Base-by-base conservation (phyloP, 2,797 vertebrate species). In the Rhincodon typus region DNA sequence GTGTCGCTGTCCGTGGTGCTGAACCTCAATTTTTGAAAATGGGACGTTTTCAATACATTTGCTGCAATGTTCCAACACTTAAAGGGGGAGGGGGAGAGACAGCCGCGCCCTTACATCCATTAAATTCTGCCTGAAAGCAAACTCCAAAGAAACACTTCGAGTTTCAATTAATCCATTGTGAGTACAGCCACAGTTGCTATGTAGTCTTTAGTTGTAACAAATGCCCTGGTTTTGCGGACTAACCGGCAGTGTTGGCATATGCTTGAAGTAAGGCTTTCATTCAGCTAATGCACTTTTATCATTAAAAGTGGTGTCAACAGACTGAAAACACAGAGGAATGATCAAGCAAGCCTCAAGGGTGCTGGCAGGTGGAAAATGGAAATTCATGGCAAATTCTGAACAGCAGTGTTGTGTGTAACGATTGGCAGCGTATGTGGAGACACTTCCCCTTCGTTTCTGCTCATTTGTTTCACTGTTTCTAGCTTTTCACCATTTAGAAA, bases 1-100 rank as follows among this genome's bases (percentile, higher is more conserved):
- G n/a, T n/a, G n/a, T n/a, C n/a, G n/a, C 96, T 96, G 95, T 96
- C 96, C 96, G 25, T 82, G 96, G 96, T 96, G 94, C 96, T 96
- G 96, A 96, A 96, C 27, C 27, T 27, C 13, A 57, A 30, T 27
- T 95, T 46, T 15, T 3, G 69, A 72, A 72, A 74, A 50, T 95
- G 46, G 50, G 17, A n/a, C 38, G 17, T 72, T 70, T 94, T 94
- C 94, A 74, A 50, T 34, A 53, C 23, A 27, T 70, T 94, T 70
- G 27, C 13, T 34, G 42, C 94, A 94, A 53, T 72, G 69, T 94
- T 53, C 67, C 25, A 72, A 38, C 67, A 30, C 67, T 12, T 42
- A 50, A 69, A 70, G 69, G 3, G 25, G 69, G 67, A 30, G 42
- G 12, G 94, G 46, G 69, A 46, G 27, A 15, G 6, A 7, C 42